phyloP scores from a whole-genome alignment of 2,888 invertebrate species.

The Patella pellucida region DNA sequence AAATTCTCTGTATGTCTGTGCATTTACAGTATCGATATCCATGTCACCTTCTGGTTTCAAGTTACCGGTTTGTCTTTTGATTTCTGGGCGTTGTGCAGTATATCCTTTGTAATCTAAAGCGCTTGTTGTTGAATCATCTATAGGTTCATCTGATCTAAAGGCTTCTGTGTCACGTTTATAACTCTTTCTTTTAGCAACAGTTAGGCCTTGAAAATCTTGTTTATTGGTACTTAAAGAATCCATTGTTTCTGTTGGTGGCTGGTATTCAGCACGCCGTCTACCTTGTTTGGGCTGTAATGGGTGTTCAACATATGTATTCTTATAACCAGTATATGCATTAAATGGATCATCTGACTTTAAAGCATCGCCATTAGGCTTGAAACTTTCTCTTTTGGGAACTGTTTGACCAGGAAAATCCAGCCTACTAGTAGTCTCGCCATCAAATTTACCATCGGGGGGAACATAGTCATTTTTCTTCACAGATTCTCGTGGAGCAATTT shows the following conservation, averaged over 20 bases:
- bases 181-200: conserved; percentile 38
- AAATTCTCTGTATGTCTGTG: conserved; percentile 5
- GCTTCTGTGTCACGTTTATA: conserved; percentile 53
- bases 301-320: conserved; percentile 62
- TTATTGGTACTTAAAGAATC: conserved; percentile 52
- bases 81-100: no score
- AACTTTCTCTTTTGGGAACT: conserved; percentile 9
- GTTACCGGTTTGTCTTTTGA: no score
- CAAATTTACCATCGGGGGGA: conserved; percentile 12
- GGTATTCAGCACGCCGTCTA: background rate
- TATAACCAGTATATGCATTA: conserved; percentile 62
- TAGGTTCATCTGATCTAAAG: background rate
- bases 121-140: conserved; percentile 33
- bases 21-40: background rate
- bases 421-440: conserved; percentile 13
- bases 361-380: conserved; percentile 16
- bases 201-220: conserved; percentile 45
- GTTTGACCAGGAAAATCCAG: conserved; percentile 16
- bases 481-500: background rate
- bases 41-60: background rate
- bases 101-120: no score
- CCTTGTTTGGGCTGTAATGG: conserved; percentile 49
- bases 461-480: background rate
- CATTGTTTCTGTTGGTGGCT: conserved; percentile 47
- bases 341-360: conserved; percentile 59